Base-by-base conservation (phyloP, 2,888 invertebrate genomes). In the Octodonta nipae region DNA sequence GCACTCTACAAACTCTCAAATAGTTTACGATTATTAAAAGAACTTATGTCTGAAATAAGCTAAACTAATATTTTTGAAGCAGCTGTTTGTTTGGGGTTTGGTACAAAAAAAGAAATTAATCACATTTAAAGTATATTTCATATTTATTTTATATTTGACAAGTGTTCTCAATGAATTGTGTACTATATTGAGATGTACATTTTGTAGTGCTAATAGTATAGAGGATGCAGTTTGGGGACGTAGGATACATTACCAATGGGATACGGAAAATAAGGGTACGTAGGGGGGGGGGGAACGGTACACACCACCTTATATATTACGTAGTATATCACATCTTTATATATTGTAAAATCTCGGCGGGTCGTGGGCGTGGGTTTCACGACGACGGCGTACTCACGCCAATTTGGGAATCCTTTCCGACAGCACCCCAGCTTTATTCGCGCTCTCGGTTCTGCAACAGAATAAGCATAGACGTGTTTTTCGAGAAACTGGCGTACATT, bases 91-190 rank as follows among this genome's bases (percentile, higher is more conserved):
- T n/a, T n/a, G n/a, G n/a, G n/a, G n/a, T n/a, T n/a, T n/a, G n/a
- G n/a, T n/a, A n/a, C n/a, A n/a, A n/a, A n/a, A n/a, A n/a, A n/a
- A n/a, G n/a, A n/a, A n/a, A n/a, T n/a, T n/a, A n/a, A n/a, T n/a
- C n/a, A n/a, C n/a, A n/a, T n/a, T n/a, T n/a, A 47, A 51, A 47
- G 46, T 56, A 50, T 51, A 56, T 55, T 51, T 54, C 47, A 59
- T 58, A 56, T 59, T 58, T 58, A 59, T 56, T 58, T 35, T 25
- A 34, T 55, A 55, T 55, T 58, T 54, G 54, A 55, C 54, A 56
- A 55, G 58, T 58, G 57, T 58, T 60, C 52, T 60, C 58, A 58
- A 60, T 57, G 59, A 60, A 54, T 59, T 56, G 58, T 58, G 58
- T 56, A 54, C 54, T 55, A 58, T 55, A 51, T 52, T 52, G 48